phyloP scores from a whole-genome alignment of 2,113 vertebrate species.

The Enhydra lutris region DNA sequence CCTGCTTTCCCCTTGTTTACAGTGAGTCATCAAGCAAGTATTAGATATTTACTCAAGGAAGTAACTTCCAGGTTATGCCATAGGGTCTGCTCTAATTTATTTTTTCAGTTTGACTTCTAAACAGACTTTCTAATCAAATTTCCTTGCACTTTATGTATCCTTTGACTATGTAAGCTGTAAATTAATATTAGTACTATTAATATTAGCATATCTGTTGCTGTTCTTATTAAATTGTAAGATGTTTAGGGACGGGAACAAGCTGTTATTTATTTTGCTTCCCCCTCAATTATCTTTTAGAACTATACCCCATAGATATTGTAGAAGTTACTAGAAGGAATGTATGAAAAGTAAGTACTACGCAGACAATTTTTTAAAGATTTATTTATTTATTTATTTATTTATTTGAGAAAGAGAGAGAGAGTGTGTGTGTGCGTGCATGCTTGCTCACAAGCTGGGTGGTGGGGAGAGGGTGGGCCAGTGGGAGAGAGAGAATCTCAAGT shows the following conservation, averaged over 20 bases:
- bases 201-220: neutral
- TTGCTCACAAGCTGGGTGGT: neutral
- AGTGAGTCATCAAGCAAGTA: neutral
- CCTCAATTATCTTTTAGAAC: neutral
- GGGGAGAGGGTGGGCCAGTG: neutral
- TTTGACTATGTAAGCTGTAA: neutral
- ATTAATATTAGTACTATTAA: neutral
- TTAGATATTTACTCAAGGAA: conserved; percentile 38
- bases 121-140: neutral
- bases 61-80: neutral
- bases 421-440: too few relatives aligned
- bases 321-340: conserved; percentile 20
- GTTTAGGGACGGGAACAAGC: neutral
- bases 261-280: neutral
- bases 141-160: neutral
- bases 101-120: conserved; percentile 5
- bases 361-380: neutral
- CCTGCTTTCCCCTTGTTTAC: neutral
- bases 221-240: neutral
- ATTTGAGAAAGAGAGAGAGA: neutral
- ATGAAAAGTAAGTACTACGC: neutral
- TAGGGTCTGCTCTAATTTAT: neutral
- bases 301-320: neutral
- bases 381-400: neutral
- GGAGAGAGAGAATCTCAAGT: neutral